These are phyloP conservation scores for Distichodus sexfasciatus DNA, from an alignment of 2,797 vertebrate genomes.

Conservation along the genomic window DNA sequence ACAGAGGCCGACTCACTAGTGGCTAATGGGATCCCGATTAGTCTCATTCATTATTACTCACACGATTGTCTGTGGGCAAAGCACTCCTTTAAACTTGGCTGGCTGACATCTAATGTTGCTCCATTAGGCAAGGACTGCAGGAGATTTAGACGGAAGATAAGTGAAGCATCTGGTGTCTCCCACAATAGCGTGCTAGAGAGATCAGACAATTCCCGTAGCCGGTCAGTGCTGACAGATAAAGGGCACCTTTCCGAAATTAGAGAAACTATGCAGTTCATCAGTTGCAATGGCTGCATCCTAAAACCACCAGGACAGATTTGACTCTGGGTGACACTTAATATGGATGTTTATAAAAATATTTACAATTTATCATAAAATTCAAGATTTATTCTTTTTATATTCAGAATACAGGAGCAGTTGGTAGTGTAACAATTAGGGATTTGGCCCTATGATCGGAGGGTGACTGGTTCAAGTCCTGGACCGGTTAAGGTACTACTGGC, in stretches of 20 bases:
- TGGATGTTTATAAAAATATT: background rate
- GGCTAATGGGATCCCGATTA: no score
- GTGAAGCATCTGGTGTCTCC: background rate
- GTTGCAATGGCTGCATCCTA: background rate
- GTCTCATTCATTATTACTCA: no score
- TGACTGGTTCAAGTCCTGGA: no score
- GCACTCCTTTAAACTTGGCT: no score
- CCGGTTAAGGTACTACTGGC: no score
- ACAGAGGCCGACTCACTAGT: no score
- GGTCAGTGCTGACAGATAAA: background rate
- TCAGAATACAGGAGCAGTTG: no score
- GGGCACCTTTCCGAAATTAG: background rate
- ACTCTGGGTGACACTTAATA: background rate
- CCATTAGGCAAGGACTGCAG: background rate
- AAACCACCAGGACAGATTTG: no score
- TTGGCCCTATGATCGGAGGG: no score
- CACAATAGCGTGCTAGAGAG: background rate
- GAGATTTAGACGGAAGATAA: background rate
- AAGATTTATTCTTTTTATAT: background rate
- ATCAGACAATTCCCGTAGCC: background rate
- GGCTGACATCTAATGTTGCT: background rate
- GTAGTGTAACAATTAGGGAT: no score
- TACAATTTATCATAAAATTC: background rate
- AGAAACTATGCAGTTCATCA: background rate
- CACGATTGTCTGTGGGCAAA: no score